phyloP scores from a whole-genome alignment of 2,113 vertebrate species.

The Elanus axillaris region DNA sequence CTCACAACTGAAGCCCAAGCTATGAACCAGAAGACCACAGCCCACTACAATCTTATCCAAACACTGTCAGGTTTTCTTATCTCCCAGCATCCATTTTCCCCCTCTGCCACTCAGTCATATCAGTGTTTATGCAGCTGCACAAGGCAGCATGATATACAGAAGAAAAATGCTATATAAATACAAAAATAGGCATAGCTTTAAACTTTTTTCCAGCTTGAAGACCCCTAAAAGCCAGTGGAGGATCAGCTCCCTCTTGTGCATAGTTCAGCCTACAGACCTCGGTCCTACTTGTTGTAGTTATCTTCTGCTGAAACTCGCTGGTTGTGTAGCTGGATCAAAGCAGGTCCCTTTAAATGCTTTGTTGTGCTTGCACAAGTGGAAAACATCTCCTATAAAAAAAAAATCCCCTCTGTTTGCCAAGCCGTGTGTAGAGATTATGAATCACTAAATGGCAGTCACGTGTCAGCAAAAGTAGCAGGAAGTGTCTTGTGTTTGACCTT shows the following conservation, averaged over 20 bases:
- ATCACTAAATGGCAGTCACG: conserved; percentile 60
- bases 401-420: conserved; percentile 28
- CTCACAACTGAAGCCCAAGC: background rate
- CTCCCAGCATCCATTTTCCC: background rate
- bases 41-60: background rate
- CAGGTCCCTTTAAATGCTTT: conserved; percentile 41
- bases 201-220: background rate
- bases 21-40: background rate
- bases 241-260: background rate
- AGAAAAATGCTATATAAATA: background rate
- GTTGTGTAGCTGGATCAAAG: background rate
- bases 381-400: conserved; percentile 25
- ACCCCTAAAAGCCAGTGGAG: background rate
- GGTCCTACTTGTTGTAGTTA: background rate
- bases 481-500: conserved; percentile 55
- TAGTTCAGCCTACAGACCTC: background rate
- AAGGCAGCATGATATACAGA: background rate
- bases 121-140: background rate
- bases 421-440: conserved; percentile 46
- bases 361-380: conserved; percentile 43
- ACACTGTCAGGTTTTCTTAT: background rate
- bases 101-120: background rate
- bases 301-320: background rate
- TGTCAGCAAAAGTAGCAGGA: conserved; percentile 63
- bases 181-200: background rate